phyloP scores from a whole-genome alignment of 2,888 invertebrate species.

The Eupelmus urozonus region DNA sequence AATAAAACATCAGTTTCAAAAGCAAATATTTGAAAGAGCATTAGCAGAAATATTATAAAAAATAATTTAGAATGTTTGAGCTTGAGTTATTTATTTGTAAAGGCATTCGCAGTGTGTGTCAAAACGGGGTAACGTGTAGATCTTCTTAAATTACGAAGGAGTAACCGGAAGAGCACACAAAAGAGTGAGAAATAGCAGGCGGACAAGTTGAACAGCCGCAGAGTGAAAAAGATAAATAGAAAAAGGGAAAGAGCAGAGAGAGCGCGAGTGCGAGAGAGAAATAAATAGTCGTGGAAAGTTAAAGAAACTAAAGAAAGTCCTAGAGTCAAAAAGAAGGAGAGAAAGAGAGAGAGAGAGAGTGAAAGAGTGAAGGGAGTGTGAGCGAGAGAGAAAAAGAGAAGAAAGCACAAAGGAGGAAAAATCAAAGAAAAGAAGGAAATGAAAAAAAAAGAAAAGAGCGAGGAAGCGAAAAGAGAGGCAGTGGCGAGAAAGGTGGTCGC shows the following conservation, averaged over 20 bases:
- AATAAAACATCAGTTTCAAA: too few species aligned
- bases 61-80: too few species aligned
- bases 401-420: too few species aligned
- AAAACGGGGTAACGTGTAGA: constrained; percentile 27
- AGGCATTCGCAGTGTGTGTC: constrained; percentile 13
- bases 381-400: constrained; percentile 11
- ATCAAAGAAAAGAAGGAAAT: constrained; percentile 17
- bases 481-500: constrained; percentile 42
- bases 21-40: too few species aligned
- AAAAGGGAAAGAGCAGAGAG: constrained; percentile 18
- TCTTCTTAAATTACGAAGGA: constrained; percentile 42
- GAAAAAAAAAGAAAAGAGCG: constrained; percentile 1
- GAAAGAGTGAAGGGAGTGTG: too few species aligned
- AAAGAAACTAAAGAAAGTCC: constrained; percentile 3
- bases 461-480: constrained; percentile 32
- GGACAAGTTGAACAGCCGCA: constrained; percentile 14
- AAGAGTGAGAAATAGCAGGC: constrained; percentile 46
- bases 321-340: constrained; percentile 24
- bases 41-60: too few species aligned
- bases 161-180: constrained; percentile 33
- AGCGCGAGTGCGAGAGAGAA: too few species aligned
- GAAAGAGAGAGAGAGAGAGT: not conserved
- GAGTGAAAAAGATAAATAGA: constrained; percentile 53
- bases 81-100: too few species aligned
- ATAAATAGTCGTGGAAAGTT: constrained; percentile 36